Base-by-base conservation (phyloP, 2,797 vertebrate genomes). In the Artibeus jamaicensis region DNA sequence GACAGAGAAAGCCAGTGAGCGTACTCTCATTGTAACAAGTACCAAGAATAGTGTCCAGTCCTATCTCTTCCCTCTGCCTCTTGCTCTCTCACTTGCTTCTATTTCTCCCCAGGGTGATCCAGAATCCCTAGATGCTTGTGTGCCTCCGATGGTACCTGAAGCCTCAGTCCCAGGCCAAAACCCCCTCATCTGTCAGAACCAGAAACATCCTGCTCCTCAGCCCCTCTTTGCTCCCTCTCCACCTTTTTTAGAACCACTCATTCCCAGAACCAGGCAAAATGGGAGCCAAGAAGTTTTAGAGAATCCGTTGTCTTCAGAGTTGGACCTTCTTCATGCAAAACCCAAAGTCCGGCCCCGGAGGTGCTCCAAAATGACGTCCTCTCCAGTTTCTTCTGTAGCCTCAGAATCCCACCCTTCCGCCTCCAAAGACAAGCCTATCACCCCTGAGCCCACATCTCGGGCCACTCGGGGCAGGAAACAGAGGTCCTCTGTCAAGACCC, bases 91-190 rank as follows among this genome's bases (percentile, higher is more conserved):
- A 86, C 74, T 85, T 53, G 57, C 48, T 84, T 91, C 39, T 76
- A 0, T 96, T 93, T 92, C 46, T 97, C 57, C 39, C 67, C 55
- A 98, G 97, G 96, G 53, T 65, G 50, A 79, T 70, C 95, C 87
- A 79, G 92, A 96, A 57, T 65, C 76, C 18, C 34, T 39, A 91
- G 73, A 71, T 68, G 67, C 59, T 68, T 42, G 5, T 65, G 84
- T 81, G 88, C 92, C 74, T 94, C 59, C 89, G 48, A 12, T 77
- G 81, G 65, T 29, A 2, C 83, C 81, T 79, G 73, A 79, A 90
- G 77, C 84, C 22, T 82, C 83, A 86, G 18, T 24, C 18, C 39
- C 83, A 48, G 59, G 37, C 34, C 91, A 37, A 29, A 67, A 24
- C 16, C 26, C 50, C 32, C 19, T 86, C 81, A 22, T 68, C 81